Evolutionary conservation across 1,140 invertebrate genomes (phyloP).

Genomic region (silkworm (Bombyx mori)): DNA sequence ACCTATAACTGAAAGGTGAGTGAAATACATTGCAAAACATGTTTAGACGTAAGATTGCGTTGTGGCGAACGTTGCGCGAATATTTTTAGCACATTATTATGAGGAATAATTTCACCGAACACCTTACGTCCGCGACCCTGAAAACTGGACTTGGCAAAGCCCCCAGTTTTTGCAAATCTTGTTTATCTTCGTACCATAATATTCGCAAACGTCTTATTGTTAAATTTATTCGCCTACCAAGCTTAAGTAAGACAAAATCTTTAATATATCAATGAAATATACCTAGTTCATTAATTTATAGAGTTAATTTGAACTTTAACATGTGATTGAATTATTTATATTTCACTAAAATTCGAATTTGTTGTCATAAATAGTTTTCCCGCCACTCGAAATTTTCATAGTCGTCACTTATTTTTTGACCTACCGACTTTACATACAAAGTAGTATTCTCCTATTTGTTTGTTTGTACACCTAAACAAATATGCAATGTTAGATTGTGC

Average conservation of each 20-base stretch:
- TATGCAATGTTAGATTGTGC: no score
- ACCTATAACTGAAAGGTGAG: constrained; percentile 76
- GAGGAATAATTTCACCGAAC: constrained; percentile 61
- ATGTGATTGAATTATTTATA: no score
- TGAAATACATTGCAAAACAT: constrained; percentile 14
- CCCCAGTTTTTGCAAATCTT: constrained; percentile 39
- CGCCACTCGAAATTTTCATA: constrained; percentile 8
- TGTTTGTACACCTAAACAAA: no score
- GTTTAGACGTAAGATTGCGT: constrained; percentile 11
- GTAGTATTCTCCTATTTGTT: neutral
- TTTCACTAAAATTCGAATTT: neutral
- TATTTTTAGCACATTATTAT: constrained; percentile 56
- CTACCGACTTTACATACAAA: neutral
- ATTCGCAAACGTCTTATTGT: constrained; percentile 16
- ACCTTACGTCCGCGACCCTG: constrained; percentile 46
- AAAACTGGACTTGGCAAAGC: constrained; percentile 58
- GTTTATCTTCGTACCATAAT: constrained; percentile 32
- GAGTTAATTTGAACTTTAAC: no score
- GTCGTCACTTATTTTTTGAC: neutral
- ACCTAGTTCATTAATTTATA: no score
- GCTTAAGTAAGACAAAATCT: no score
- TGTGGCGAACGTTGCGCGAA: constrained; percentile 35
- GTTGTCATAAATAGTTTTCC: constrained; percentile 8
- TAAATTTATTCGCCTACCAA: no score
- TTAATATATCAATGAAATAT: no score